A percentile compares a stretch with the other conserved stretches of the same genome.
phyloP scores from a whole-genome alignment of 2,113 vertebrate species.

The Solenodon paradoxus region DNA sequence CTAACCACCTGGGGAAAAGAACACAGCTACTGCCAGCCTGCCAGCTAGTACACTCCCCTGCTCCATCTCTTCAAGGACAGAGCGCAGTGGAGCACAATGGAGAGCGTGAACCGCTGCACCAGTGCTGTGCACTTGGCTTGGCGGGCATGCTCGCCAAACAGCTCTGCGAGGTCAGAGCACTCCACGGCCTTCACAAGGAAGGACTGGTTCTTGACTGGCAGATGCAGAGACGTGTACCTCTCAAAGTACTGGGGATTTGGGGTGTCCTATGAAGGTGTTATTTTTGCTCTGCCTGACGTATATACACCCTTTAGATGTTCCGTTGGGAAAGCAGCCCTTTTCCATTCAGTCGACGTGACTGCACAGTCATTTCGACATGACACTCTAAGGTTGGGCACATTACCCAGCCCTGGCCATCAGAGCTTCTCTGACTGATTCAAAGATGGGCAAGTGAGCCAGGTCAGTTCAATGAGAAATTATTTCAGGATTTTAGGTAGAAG shows the following conservation, averaged over 20 bases:
- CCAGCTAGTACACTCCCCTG: not conserved
- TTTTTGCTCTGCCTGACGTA: not conserved
- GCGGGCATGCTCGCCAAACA: not conserved
- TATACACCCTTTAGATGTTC: not conserved
- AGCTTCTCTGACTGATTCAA: not conserved
- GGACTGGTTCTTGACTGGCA: not conserved
- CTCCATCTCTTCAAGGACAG: not conserved
- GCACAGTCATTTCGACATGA: not conserved
- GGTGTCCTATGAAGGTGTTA: not conserved
- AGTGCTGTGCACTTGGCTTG: not conserved
- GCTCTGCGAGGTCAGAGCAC: conserved; percentile 36
- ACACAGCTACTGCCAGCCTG: not conserved
- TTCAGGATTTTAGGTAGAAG: not conserved
- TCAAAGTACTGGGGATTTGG: not conserved
- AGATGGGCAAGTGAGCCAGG: not conserved
- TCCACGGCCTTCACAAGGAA: not conserved
- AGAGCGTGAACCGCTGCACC: no score
- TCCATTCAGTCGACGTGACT: not conserved
- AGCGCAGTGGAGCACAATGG: not conserved
- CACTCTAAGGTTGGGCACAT: not conserved
- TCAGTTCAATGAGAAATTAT: not conserved
- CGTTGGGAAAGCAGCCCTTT: not conserved
- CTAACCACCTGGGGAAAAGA: conserved; percentile 23
- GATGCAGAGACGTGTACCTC: not conserved
- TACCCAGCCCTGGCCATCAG: not conserved